These are phyloP conservation scores for Caenorhabditis wallacei DNA, from an alignment of 2,888 invertebrate species.

Conservation along the genomic window DNA sequence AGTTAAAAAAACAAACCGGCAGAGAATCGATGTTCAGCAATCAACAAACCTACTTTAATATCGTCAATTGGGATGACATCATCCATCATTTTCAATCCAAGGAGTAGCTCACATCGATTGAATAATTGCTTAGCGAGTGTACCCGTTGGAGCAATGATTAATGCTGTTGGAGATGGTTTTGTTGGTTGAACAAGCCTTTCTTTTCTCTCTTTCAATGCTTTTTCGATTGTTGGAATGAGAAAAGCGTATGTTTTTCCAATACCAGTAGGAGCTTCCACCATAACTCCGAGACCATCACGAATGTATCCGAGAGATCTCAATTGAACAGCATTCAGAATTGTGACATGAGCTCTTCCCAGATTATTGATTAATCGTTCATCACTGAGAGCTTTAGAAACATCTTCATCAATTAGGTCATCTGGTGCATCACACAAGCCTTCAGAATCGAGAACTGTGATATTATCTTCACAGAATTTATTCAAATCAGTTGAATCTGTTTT, in stretches of 20 bases:
- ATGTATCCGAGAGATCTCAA: slow-evolving; percentile 22
- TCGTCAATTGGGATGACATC: slow-evolving; percentile 20
- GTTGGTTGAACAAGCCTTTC: background rate
- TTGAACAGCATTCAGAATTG: slow-evolving; percentile 46
- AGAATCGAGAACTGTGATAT: background rate
- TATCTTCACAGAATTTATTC: slow-evolving; percentile 27
- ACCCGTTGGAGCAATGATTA: slow-evolving; percentile 43
- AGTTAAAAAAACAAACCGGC: background rate
- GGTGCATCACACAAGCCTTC: too few species aligned
- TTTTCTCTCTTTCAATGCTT: slow-evolving; percentile 5
- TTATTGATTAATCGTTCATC: slow-evolving; percentile 36
- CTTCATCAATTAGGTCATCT: background rate
- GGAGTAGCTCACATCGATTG: slow-evolving; percentile 9
- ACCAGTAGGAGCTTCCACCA: slow-evolving; percentile 60
- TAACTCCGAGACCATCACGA: background rate
- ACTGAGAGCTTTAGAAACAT: background rate
- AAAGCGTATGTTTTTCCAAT: slow-evolving; percentile 65
- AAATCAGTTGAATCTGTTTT: background rate
- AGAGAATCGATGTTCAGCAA: slow-evolving; percentile 10
- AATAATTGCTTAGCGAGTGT: slow-evolving; percentile 32
- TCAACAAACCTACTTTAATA: slow-evolving; percentile 27
- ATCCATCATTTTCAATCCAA: slow-evolving; percentile 19
- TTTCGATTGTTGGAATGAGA: slow-evolving; percentile 51
- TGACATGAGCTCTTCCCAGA: background rate
- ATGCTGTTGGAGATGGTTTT: slow-evolving; percentile 34